phyloP scores from a whole-genome alignment of 2,797 vertebrate genomes.

The Tenualosa ilisha region DNA sequence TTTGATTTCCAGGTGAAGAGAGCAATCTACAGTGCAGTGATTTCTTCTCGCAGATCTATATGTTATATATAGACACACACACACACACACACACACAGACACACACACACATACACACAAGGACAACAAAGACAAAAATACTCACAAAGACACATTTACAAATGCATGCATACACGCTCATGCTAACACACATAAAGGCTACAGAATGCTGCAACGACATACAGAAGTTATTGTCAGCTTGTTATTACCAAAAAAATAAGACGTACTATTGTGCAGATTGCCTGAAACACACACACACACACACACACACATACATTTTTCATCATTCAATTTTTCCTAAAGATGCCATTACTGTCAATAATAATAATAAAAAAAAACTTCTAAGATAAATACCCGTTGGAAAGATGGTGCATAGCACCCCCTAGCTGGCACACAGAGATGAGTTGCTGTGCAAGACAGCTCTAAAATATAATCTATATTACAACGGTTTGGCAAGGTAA shows the following conservation, averaged over 20 bases:
- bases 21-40: not conserved
- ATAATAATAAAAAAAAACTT: not conserved
- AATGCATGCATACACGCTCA: not conserved
- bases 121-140: not conserved
- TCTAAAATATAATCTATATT: not conserved
- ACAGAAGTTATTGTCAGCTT: not conserved
- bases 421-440: conserved; percentile 25
- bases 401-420: conserved; percentile 44
- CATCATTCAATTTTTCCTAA: not conserved
- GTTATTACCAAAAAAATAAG: not conserved
- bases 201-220: not conserved
- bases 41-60: not conserved
- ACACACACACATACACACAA: not conserved
- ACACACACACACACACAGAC: not conserved
- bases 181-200: not conserved
- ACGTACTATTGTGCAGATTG: not conserved
- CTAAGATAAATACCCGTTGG: not conserved
- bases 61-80: not conserved
- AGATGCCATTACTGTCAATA: not conserved
- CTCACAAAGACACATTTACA: not conserved
- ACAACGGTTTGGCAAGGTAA: not conserved
- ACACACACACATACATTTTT: not conserved
- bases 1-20: not conserved
- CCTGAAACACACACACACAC: not conserved
- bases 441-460: not conserved